phyloP scores from a whole-genome alignment of 2,113 vertebrate species.

The Rafetus swinhoei region DNA sequence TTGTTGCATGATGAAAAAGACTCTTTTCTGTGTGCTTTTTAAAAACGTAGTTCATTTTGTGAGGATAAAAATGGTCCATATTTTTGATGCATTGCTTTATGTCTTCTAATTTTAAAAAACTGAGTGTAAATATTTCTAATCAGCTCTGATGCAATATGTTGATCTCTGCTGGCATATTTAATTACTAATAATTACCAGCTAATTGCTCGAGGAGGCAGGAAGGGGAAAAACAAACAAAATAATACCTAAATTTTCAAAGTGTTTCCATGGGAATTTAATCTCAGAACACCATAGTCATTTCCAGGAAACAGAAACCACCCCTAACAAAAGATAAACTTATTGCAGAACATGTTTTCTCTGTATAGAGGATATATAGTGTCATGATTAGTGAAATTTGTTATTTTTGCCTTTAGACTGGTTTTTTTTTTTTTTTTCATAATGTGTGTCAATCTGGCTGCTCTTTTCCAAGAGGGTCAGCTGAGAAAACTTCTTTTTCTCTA shows the following conservation, averaged over 20 bases:
- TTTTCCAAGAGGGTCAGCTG: background rate
- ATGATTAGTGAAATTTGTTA: background rate
- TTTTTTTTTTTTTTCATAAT: background rate
- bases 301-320: background rate
- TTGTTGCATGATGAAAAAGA: background rate
- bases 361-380: background rate
- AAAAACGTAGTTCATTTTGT: background rate
- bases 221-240: background rate
- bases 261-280: background rate
- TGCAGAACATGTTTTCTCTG: accelerated
- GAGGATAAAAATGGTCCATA: background rate
- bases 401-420: background rate
- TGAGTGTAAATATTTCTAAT: background rate
- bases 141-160: accelerated
- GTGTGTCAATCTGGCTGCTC: background rate
- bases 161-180: background rate
- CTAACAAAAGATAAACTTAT: background rate
- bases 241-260: background rate
- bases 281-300: background rate
- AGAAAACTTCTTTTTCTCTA: background rate
- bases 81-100: background rate
- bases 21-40: accelerated
- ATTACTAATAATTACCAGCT: background rate
- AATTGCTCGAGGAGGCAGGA: background rate
- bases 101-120: background rate